phyloP scores from a whole-genome alignment of 92 coral and sea anemone species.

The Isaurus tuberculatus region DNA sequence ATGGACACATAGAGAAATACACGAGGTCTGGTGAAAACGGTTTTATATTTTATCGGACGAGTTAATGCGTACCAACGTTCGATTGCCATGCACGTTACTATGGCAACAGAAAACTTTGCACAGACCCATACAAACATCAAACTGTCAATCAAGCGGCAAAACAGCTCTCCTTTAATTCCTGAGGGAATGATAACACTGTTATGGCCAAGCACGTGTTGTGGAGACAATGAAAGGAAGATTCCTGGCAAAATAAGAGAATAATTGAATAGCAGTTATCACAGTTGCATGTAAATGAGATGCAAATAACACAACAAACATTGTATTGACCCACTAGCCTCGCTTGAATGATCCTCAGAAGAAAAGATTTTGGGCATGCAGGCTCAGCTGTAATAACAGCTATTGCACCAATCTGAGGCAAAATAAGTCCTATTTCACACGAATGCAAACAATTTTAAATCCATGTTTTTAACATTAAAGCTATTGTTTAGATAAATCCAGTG shows the following conservation, averaged over 20 bases:
- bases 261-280: no score
- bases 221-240: slow-evolving; percentile 16
- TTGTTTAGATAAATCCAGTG: no score
- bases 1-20: slow-evolving; percentile 4
- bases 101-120: slow-evolving; percentile 34
- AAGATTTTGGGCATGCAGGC: no score
- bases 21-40: neutral
- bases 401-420: no score
- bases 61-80: slow-evolving; percentile 38
- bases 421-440: no score
- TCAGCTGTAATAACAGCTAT: no score
- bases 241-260: neutral
- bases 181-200: neutral
- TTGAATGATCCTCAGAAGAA: no score
- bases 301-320: no score
- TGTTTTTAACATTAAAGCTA: no score
- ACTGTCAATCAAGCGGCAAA: slow-evolving; percentile 34
- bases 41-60: slow-evolving; percentile 8
- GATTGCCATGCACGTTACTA: slow-evolving; percentile 34
- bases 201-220: slow-evolving; percentile 19
- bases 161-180: slow-evolving; percentile 4
- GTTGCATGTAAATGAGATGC: no score
- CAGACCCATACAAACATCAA: slow-evolving; percentile 17
- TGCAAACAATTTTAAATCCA: no score
- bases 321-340: no score